Conservation (phyloP, 1,140 invertebrate genomes). For the Tetramorium alpestre region DNA sequence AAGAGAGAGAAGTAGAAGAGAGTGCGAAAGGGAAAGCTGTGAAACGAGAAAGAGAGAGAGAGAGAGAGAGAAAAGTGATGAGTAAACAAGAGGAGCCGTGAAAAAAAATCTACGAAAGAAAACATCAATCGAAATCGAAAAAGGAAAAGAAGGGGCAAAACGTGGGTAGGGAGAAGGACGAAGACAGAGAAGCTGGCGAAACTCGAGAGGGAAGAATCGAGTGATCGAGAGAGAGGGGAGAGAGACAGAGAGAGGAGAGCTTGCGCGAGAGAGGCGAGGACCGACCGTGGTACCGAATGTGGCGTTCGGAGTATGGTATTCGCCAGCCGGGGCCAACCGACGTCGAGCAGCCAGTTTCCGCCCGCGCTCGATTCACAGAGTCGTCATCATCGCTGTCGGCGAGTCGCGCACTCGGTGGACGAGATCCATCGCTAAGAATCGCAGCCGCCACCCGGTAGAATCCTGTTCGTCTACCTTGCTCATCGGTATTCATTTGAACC, state of each 20-base stretch:
- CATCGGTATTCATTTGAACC: neutral
- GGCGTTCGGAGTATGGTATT: slow-evolving; percentile 47
- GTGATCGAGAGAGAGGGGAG: neutral
- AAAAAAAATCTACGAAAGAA: neutral
- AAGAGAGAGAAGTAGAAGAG: neutral
- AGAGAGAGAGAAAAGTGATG: neutral
- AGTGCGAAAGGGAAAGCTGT: neutral
- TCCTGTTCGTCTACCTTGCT: neutral
- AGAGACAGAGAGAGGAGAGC: slow-evolving; percentile 41
- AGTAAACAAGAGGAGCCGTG: neutral
- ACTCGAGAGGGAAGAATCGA: slow-evolving; percentile 4
- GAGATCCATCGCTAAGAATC: slow-evolving; percentile 13
- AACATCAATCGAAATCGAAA: neutral
- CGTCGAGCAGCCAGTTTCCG: slow-evolving; percentile 48
- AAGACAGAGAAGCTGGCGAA: slow-evolving; percentile 13
- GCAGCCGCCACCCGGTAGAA: slow-evolving; percentile 6
- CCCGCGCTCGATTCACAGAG: slow-evolving; percentile 48
- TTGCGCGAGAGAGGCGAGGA: slow-evolving; percentile 64
- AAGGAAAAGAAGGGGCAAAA: neutral
- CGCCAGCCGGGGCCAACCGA: slow-evolving; percentile 48
- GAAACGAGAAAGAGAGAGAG: neutral
- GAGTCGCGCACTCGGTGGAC: slow-evolving; percentile 9
- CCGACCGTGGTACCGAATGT: slow-evolving; percentile 52
- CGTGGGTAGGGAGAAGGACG: neutral
- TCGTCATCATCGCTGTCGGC: slow-evolving; percentile 48